Conservation (phyloP, 2,797 vertebrate species). For the Menidia menidia region DNA sequence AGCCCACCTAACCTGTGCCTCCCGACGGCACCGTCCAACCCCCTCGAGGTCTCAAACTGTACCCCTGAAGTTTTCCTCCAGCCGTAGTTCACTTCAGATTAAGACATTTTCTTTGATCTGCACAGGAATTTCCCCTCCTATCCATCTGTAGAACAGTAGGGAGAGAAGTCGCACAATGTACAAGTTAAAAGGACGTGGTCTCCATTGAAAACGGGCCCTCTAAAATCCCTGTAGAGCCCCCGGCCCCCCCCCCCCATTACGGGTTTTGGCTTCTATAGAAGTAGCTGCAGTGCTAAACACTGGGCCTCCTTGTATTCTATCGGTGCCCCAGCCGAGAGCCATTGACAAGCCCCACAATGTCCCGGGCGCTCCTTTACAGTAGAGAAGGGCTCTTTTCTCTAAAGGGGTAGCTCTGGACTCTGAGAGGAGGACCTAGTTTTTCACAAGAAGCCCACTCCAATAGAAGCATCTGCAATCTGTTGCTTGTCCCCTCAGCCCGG, state of each 20-base stretch:
- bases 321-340: slow-evolving; percentile 75
- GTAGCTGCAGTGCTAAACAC: slow-evolving; percentile 73
- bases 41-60: slow-evolving; percentile 53
- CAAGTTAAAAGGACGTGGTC: slow-evolving; percentile 70
- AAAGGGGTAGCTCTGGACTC: slow-evolving; percentile 66
- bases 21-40: slow-evolving; percentile 51
- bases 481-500: slow-evolving; percentile 64
- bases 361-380: slow-evolving; percentile 79
- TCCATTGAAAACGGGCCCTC: slow-evolving; percentile 76
- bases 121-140: slow-evolving; percentile 75
- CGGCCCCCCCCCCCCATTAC: slow-evolving; percentile 64
- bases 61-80: slow-evolving; percentile 52
- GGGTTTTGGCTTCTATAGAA: slow-evolving; percentile 73
- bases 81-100: slow-evolving; percentile 65
- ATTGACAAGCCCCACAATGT: slow-evolving; percentile 83
- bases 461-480: slow-evolving; percentile 83
- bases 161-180: slow-evolving; percentile 69
- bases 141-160: slow-evolving; percentile 62
- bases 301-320: slow-evolving; percentile 80
- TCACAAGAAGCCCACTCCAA: slow-evolving; percentile 75
- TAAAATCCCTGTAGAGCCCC: slow-evolving; percentile 76
- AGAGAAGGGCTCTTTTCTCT: slow-evolving; percentile 80
- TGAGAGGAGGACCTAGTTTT: slow-evolving; percentile 69
- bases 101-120: slow-evolving; percentile 82
- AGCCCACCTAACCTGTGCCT: slow-evolving; percentile 18